A percentile compares a stretch with the other conserved stretches of the same genome.
Evolutionary conservation across 23 tunicate species (phyloP).

Genomic region (Halocynthia aurantium): DNA sequence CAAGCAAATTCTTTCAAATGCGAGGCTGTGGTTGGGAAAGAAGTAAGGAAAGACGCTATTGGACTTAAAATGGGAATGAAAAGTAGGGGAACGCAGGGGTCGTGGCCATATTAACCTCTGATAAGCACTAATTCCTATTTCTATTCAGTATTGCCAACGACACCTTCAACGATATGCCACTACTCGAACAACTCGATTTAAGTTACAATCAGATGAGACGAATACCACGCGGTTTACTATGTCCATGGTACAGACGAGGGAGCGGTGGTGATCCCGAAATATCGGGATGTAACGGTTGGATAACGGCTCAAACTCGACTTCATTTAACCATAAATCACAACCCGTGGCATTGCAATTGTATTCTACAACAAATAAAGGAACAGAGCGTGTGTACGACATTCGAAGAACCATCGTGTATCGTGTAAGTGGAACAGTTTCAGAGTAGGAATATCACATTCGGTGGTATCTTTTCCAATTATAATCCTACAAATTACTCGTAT

Average conservation of each 20-base stretch:
- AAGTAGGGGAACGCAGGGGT: too few relatives aligned
- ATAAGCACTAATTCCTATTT: too few relatives aligned
- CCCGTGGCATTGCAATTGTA: conserved; percentile 52
- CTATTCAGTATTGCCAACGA: conserved; percentile 27
- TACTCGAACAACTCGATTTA: conserved; percentile 34
- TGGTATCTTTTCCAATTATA: too few relatives aligned
- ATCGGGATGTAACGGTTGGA: neutral
- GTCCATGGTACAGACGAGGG: conserved; percentile 34
- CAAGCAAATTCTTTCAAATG: too few relatives aligned
- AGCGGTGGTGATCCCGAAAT: neutral
- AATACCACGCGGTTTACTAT: conserved; percentile 26
- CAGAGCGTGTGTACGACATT: conserved; percentile 17
- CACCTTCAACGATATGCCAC: conserved; percentile 27
- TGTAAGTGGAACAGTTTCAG: conserved; percentile 8
- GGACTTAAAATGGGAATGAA: too few relatives aligned
- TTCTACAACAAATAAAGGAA: conserved; percentile 30
- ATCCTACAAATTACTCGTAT: too few relatives aligned
- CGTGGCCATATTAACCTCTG: too few relatives aligned
- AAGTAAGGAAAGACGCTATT: too few relatives aligned
- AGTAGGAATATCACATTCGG: too few relatives aligned
- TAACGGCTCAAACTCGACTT: conserved; percentile 1
- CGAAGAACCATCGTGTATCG: conserved; percentile 14
- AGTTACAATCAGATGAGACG: conserved; percentile 29
- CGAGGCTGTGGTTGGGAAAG: too few relatives aligned
- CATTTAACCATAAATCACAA: conserved; percentile 20